Evolutionary conservation across 2,113 vertebrate genomes (phyloP), one percentile per base, ranked within the genome.

Genomic region (Scatophagus argus): DNA sequence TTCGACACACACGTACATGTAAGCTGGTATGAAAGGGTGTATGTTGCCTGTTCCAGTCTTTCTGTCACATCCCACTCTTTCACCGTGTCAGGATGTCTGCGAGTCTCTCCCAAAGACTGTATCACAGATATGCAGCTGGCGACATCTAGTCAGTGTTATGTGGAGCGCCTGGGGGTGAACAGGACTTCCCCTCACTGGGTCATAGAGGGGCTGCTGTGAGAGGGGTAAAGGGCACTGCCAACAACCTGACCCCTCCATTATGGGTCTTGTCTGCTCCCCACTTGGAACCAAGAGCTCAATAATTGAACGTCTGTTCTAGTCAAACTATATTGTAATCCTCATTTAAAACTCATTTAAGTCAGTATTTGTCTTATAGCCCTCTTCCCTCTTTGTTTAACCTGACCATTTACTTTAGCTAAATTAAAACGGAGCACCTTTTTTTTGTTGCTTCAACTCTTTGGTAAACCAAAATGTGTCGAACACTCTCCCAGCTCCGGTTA

Each of bases 171-270:
- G 5, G 32, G 72, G 36, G 70, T 70, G 70, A 83, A 70, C 79
- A 83, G 67, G 54, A 58, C 38, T 5, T 68, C 16, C 69, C 59
- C 77, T 81, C 19, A 2, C 27, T 83, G 62, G 39, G 73, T 82
- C 63, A 81, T 82, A 73, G 71, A 67, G 52, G 54, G 63, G 43
- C 19, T 14, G 54, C 67, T 74, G 71, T 77, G 52, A 38, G 25
- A 27, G 49, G 46, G 78, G 31, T 41, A 56, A 58, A 61, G 64
- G 67, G 27, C 52, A 63, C 44, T 27, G 74, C 31, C 71, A 38
- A 16, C 52, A 34, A 44, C 43, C 47, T 59, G 65, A 76, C 74
- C 79, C 47, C 68, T 54, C 69, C 31, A 63, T 36, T 31, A 60
- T 13, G 21, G 29, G 23, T 61, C 31, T 46, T 17, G 19, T 73